These are phyloP conservation scores for Hermaeophaga mercurialis DNA, from an alignment of 2,888 invertebrate species.

Conservation along the genomic window DNA sequence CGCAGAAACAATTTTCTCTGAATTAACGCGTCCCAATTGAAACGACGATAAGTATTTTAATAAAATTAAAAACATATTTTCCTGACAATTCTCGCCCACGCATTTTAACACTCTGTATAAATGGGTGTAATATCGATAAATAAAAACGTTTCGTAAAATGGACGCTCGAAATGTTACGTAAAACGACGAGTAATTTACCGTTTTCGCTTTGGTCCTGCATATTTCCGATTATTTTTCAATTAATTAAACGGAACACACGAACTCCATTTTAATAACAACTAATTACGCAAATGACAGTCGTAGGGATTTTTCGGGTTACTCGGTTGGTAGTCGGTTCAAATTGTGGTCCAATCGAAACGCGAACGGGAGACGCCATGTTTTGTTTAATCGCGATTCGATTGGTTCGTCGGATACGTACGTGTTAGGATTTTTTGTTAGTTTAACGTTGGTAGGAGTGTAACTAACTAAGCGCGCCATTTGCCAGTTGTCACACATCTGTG, in stretches of 20 bases:
- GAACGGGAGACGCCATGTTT: too few relatives aligned
- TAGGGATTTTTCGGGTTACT: too few relatives aligned
- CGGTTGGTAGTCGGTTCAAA: too few relatives aligned
- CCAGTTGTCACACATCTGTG: not conserved
- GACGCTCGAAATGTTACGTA: too few relatives aligned
- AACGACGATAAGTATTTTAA: not conserved
- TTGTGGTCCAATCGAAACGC: too few relatives aligned
- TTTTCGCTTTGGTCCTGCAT: slow-evolving; percentile 23
- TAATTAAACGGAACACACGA: slow-evolving; percentile 1
- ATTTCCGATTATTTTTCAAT: slow-evolving; percentile 15
- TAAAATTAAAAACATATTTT: slow-evolving; percentile 22
- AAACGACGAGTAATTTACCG: too few relatives aligned
- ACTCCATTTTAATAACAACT: slow-evolving; percentile 12
- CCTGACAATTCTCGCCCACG: slow-evolving; percentile 20
- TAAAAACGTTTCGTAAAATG: not conserved
- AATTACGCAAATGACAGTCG: too few relatives aligned
- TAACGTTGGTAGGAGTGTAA: too few relatives aligned
- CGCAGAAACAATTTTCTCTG: not conserved
- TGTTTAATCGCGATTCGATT: too few relatives aligned
- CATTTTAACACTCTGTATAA: slow-evolving; percentile 12
- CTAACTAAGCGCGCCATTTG: too few relatives aligned
- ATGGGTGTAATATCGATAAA: slow-evolving; percentile 13
- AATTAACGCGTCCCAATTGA: not conserved
- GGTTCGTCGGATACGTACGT: too few relatives aligned
- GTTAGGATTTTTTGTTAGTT: too few relatives aligned